phyloP scores from a whole-genome alignment of 1,140 invertebrate species.

The Chlorops oryzae region DNA sequence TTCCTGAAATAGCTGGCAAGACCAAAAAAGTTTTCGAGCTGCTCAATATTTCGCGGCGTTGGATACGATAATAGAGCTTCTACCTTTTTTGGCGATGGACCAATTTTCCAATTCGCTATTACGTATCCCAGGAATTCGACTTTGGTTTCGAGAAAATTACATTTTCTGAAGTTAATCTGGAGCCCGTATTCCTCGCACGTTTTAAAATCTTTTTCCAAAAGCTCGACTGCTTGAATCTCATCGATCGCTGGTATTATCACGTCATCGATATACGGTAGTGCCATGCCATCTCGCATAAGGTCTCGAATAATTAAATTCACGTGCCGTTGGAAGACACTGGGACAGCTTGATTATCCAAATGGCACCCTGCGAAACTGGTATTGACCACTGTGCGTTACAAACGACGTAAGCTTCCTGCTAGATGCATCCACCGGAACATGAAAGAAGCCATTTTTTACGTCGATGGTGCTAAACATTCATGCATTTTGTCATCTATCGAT shows the following conservation, averaged over 20 bases:
- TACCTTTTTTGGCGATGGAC: slow-evolving; percentile 24
- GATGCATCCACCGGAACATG: slow-evolving; percentile 23
- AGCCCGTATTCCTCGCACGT: slow-evolving; percentile 32
- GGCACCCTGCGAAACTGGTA: slow-evolving; percentile 52
- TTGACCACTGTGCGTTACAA: slow-evolving; percentile 41
- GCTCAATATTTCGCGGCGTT: too few relatives aligned
- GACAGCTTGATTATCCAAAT: slow-evolving; percentile 30
- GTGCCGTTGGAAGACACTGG: slow-evolving; percentile 27
- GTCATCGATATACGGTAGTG: slow-evolving; percentile 5
- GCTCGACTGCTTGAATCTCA: slow-evolving; percentile 16
- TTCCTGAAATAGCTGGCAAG: too few relatives aligned
- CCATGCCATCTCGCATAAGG: neutral
- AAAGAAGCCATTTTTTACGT: slow-evolving; percentile 47
- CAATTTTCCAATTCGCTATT: slow-evolving; percentile 23
- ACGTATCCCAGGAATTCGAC: slow-evolving; percentile 37
- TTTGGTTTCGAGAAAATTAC: slow-evolving; percentile 22
- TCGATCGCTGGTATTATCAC: slow-evolving; percentile 12
- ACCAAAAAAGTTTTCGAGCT: too few relatives aligned
- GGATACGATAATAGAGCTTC: too few relatives aligned
- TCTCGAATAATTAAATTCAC: slow-evolving; percentile 16
- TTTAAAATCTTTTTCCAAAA: slow-evolving; percentile 20
- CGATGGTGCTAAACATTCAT: slow-evolving; percentile 49
- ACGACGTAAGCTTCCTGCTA: slow-evolving; percentile 28
- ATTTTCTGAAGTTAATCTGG: slow-evolving; percentile 42
- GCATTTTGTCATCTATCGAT: too few relatives aligned